Evolutionary conservation across 2,888 invertebrate species (phyloP), one percentile per base, ranked within the genome.

Genomic region (Amiota mariae): DNA sequence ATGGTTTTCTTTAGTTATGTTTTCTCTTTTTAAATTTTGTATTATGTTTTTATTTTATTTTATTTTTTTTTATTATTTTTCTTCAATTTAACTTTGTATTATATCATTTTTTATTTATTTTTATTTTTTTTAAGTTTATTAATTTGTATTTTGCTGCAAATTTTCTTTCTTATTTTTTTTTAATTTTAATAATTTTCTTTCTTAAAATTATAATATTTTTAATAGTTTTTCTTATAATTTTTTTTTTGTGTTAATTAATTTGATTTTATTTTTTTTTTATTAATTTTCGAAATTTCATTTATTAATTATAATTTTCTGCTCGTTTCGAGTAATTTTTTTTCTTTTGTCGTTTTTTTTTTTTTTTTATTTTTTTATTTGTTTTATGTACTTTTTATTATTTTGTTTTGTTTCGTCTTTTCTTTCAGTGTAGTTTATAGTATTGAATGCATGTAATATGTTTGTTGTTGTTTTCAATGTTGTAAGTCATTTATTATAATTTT

Each of bases 401-500:
- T 24, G 24, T 54, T 67, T 72, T 71, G 66, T 73, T 72, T 36
- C 6, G 70, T 68, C 57, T 54, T 56, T 72, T 67, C 49, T 71
- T 63, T 71, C 72, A 71, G 63, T 73, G 67, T 67, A 67, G 67
- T 75, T 68, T 51, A 66, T 59, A 59, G 36, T 36, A 36, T 36
- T 36, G 36, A 36, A 59, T 59, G 59, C 59, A 18, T 68, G 67
- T 49, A 68, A 68, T 49, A 51, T 73, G 36, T 78, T 75, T 76
- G 36, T 36, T 36, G 36, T 36, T 36, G 36, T 36, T 36, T 24
- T 24, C 75, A 76, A 76, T 82, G 78, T 85, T 80, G 84, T 76
- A 82, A 83, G 86, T 83, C 85, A 83, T 85, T 86, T 78, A 80
- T 72, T 70, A 63, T 77, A 72, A 68, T 72, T 51, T 68, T 70